Percentiles rank a stretch among this genome's conserved stretches.
Evolutionary conservation across 2,888 invertebrate genomes (phyloP).

Genomic region (Phaonia tiefii): DNA sequence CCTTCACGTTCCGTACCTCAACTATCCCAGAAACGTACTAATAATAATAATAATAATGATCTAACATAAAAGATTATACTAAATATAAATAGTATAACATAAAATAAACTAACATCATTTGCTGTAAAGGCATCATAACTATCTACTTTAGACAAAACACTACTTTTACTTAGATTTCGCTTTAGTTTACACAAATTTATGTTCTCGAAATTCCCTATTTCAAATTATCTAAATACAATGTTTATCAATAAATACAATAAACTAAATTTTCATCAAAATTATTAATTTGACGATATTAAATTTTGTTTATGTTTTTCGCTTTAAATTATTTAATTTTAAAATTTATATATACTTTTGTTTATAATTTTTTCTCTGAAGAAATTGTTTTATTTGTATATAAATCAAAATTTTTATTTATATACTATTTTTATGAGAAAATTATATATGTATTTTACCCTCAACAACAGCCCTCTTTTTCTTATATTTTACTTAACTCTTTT

Average conservation of each 20-base stretch:
- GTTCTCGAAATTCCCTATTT: no score
- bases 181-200: slow-evolving; percentile 1
- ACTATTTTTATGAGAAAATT: neutral
- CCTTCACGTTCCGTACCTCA: neutral
- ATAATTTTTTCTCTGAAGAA: no score
- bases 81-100: no score
- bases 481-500: slow-evolving; percentile 39
- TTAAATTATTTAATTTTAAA: slow-evolving; percentile 41
- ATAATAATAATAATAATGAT: slow-evolving; percentile 9
- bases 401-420: slow-evolving; percentile 11
- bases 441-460: slow-evolving; percentile 49
- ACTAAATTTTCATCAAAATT: no score
- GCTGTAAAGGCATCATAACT: no score
- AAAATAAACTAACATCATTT: no score
- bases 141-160: no score
- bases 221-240: no score
- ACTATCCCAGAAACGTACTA: slow-evolving; percentile 5
- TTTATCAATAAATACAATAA: no score
- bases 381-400: neutral
- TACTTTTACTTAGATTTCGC: no score
- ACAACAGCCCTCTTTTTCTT: no score
- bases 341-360: neutral
- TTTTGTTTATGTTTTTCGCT: slow-evolving; percentile 32
- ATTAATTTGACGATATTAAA: slow-evolving; percentile 34
- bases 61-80: no score